A percentile compares a stretch with the other conserved stretches of the same genome.
phyloP scores from a whole-genome alignment of 2,797 vertebrate species.

The Eospalax fontanierii region DNA sequence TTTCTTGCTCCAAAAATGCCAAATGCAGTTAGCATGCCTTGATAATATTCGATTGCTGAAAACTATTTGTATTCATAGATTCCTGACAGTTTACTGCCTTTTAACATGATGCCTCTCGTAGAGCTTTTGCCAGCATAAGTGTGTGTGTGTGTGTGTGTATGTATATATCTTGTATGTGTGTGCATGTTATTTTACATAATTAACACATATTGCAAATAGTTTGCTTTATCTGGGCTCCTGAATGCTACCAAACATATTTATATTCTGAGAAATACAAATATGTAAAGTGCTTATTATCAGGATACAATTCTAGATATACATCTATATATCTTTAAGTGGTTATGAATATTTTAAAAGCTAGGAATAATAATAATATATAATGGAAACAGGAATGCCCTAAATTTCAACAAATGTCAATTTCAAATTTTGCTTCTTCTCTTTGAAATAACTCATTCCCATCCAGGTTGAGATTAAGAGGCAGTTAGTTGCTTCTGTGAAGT shows the following conservation, averaged over 20 bases:
- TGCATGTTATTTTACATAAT: slow-evolving; percentile 72
- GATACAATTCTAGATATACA: slow-evolving; percentile 65
- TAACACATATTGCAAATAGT: slow-evolving; percentile 71
- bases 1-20: slow-evolving; percentile 90
- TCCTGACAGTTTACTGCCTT: slow-evolving; percentile 89
- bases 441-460: slow-evolving; percentile 86
- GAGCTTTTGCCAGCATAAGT: slow-evolving; percentile 75
- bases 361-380: slow-evolving; percentile 85
- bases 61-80: slow-evolving; percentile 90
- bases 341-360: slow-evolving; percentile 85
- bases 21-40: slow-evolving; percentile 89
- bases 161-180: background rate
- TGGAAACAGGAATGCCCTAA: slow-evolving; percentile 81
- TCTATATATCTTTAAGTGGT: slow-evolving; percentile 85
- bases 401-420: slow-evolving; percentile 87
- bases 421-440: slow-evolving; percentile 80
- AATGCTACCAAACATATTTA: slow-evolving; percentile 74
- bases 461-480: slow-evolving; percentile 85
- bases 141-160: slow-evolving; percentile 7
- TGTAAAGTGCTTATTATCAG: slow-evolving; percentile 75
- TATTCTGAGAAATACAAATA: slow-evolving; percentile 81
- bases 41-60: slow-evolving; percentile 89
- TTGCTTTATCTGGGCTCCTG: slow-evolving; percentile 77
- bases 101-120: slow-evolving; percentile 85
- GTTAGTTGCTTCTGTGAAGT: slow-evolving; percentile 74